Conservation (phyloP, 2,113 vertebrate species). For the Cebidichthys violaceus region DNA sequence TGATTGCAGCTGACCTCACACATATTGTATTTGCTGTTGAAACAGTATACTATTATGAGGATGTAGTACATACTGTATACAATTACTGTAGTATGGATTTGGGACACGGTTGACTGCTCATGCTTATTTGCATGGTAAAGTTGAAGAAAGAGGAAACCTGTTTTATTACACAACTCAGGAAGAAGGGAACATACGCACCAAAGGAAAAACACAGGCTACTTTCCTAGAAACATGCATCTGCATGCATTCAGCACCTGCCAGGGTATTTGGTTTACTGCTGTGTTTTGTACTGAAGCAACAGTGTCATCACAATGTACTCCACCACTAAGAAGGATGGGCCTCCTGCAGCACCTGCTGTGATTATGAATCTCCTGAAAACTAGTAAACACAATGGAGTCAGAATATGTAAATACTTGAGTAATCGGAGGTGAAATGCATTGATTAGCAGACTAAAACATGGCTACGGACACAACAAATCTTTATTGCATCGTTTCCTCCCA, state of each 20-base stretch:
- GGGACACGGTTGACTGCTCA: background rate
- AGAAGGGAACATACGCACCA: background rate
- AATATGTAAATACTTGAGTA: conserved; percentile 5
- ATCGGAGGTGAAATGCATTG: background rate
- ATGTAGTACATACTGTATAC: background rate
- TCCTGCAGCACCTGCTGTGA: background rate
- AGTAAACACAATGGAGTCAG: background rate
- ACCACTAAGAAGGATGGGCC: background rate
- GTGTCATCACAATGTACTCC: background rate
- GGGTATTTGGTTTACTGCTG: conserved; percentile 17
- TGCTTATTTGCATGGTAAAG: background rate
- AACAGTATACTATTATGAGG: background rate
- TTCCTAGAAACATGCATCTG: conserved; percentile 8
- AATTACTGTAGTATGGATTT: background rate
- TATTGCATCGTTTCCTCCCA: background rate
- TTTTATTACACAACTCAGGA: background rate
- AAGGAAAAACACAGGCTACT: background rate
- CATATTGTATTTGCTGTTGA: background rate
- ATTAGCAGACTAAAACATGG: background rate
- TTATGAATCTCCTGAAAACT: background rate
- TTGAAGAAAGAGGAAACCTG: background rate
- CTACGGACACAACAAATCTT: background rate
- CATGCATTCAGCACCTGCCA: background rate
- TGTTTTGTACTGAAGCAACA: background rate
- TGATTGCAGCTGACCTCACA: background rate